Evolutionary conservation across 92 coral and sea anemone genomes (phyloP).

Genomic region (Blastomussa wellsi): DNA sequence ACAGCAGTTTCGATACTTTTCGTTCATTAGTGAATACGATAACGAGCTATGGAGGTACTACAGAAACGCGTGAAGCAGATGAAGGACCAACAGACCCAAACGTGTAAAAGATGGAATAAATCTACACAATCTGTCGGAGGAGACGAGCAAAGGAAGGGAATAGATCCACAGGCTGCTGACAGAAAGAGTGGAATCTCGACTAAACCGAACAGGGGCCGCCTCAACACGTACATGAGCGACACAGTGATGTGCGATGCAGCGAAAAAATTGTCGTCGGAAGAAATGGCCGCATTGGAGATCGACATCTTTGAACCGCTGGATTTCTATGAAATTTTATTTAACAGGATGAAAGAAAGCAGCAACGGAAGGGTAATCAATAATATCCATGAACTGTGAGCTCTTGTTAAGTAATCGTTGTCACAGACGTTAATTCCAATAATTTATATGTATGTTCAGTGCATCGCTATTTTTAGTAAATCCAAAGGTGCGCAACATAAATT

Average conservation of each 20-base stretch:
- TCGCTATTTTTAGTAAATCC: background rate
- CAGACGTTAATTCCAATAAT: background rate
- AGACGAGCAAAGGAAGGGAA: background rate
- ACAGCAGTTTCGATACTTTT: background rate
- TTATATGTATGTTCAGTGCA: background rate
- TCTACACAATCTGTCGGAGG: background rate
- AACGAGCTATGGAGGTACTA: background rate
- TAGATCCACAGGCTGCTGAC: background rate
- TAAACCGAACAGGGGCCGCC: background rate
- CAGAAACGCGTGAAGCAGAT: background rate
- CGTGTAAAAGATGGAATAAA: background rate
- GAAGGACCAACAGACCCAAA: background rate
- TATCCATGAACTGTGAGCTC: background rate
- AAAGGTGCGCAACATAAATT: no score
- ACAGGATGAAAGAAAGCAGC: background rate
- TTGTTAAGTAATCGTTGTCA: background rate
- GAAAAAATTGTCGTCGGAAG: background rate
- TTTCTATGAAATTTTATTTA: background rate
- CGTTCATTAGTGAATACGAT: background rate
- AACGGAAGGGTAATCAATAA: background rate
- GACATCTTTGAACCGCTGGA: conserved; percentile 15
- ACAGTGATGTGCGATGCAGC: background rate
- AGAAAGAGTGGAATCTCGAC: background rate
- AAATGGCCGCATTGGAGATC: background rate
- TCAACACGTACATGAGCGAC: background rate